Evolutionary conservation across 2,888 invertebrate genomes (phyloP), one percentile per base, ranked within the genome.

Genomic region (Pelosia muscerda): DNA sequence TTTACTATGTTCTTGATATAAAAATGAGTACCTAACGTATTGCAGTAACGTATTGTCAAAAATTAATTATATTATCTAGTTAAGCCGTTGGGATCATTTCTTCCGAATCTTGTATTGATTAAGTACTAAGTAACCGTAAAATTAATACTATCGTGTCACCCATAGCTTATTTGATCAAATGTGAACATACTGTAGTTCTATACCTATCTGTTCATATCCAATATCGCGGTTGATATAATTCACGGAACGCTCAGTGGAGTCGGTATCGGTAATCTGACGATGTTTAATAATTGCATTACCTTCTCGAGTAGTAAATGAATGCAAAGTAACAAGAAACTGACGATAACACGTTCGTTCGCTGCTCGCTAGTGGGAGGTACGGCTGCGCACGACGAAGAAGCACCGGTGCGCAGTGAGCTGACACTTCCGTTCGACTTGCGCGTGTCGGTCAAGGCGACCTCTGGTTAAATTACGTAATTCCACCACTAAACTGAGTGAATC

Each of bases 391-490:
- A 81, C 88, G 82, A 83, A 87, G 86, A 85, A 90, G 83, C 85
- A 86, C 88, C 88, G 89, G 88, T 93, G 94, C 95, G 95, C 94
- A 93, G 93, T 92, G 90, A 91, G 91, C 92, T 92, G 92, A 92
- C 91, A 92, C 90, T 92, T 92, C 92, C 91, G 91, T 89, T 89
- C 87, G 93, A 93, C 93, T 92, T 94, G 95, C 94, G 95, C 94
- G 92, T 89, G 86, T 91, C 90, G 91, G 91, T 90, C 92, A 90
- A 92, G 91, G 92, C 94, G 94, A 94, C 93, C 92, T 94, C 93
- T 93, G 84, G 87, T 84, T 83, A 89, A 91, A 93, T 94, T 95
- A 95, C 95, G 94, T 95, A 95, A 95, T 93, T 93, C 88, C 86
- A 90, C 84, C 86, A 87, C 84, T 90, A 89, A 89, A 88, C 85